A percentile compares a stretch with the other conserved stretches of the same genome.
Evolutionary conservation across 2,113 vertebrate genomes (phyloP).

Genomic region (Pithys albifrons): DNA sequence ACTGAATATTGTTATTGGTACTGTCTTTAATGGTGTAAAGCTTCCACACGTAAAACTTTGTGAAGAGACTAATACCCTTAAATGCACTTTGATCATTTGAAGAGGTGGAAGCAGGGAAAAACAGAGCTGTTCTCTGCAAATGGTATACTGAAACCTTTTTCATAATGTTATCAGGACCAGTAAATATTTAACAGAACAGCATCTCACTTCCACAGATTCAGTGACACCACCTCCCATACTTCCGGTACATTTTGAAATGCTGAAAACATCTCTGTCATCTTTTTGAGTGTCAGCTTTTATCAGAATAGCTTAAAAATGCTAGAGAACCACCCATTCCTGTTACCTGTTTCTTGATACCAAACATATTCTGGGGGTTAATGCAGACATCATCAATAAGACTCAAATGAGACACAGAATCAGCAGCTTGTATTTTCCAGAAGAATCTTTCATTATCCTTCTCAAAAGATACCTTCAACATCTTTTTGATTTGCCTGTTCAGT

Average conservation of each 20-base stretch:
- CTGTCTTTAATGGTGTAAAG: background rate
- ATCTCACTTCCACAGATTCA: background rate
- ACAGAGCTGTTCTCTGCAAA: background rate
- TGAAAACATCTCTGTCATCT: slow-evolving; percentile 6
- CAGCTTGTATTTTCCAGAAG: slow-evolving; percentile 45
- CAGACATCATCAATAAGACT: slow-evolving; percentile 46
- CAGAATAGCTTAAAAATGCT: slow-evolving; percentile 48
- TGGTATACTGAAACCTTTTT: background rate
- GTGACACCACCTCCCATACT: background rate
- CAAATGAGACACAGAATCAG: slow-evolving; percentile 37
- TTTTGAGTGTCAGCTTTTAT: slow-evolving; percentile 50
- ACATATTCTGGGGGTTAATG: slow-evolving; percentile 35
- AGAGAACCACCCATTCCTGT: background rate
- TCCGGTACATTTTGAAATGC: background rate
- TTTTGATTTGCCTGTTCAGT: slow-evolving; percentile 5
- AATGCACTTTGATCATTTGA: background rate
- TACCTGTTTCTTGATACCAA: slow-evolving; percentile 35
- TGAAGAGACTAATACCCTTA: background rate
- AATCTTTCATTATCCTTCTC: slow-evolving; percentile 45
- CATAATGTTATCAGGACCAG: background rate
- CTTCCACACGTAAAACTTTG: background rate
- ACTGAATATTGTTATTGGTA: background rate
- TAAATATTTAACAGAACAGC: slow-evolving; percentile 6
- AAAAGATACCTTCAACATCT: slow-evolving; percentile 16
- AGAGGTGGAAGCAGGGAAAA: background rate